A percentile compares a stretch with the other conserved stretches of the same genome.
Evolutionary conservation across 2,797 vertebrate genomes (phyloP).

Genomic region (Sebastes minor): DNA sequence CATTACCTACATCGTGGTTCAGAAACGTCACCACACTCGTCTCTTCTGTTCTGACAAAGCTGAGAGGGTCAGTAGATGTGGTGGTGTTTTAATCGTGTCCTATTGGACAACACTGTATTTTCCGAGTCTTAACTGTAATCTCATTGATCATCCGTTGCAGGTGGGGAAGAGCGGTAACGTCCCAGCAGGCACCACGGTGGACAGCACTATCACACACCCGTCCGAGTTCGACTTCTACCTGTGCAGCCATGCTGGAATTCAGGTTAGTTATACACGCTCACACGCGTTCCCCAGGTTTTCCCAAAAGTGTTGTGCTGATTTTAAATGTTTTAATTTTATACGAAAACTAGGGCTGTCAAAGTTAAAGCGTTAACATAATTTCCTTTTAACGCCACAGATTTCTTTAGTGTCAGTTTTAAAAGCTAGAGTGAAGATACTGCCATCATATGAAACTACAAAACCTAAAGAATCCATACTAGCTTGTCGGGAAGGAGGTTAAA

Average conservation of each 20-base stretch:
- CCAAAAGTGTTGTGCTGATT: not conserved
- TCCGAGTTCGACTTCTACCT: conserved; percentile 99
- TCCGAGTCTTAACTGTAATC: not conserved
- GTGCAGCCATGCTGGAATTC: conserved; percentile 99
- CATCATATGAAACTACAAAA: too few relatives aligned
- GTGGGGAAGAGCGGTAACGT: conserved; percentile 99
- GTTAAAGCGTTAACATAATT: fast-evolving
- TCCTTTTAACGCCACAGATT: too few relatives aligned
- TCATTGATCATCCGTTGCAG: conserved; percentile 69
- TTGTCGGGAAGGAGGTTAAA: too few relatives aligned
- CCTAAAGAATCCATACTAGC: too few relatives aligned
- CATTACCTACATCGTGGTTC: conserved; percentile 98
- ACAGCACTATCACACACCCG: conserved; percentile 98
- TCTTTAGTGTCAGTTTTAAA: too few relatives aligned
- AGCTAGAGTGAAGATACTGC: too few relatives aligned
- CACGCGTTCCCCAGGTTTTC: not conserved
- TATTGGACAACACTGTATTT: too few relatives aligned
- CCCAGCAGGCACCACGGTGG: conserved; percentile 97
- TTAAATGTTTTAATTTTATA: not conserved
- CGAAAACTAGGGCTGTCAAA: not conserved
- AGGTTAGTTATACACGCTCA: conserved; percentile 81
- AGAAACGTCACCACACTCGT: conserved; percentile 98
- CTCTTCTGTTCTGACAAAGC: conserved; percentile 99
- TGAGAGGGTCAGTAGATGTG: conserved; percentile 88
- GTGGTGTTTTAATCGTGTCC: not conserved